These are phyloP conservation scores for Drosophila macrospina DNA, from an alignment of 2,888 invertebrate species.

Conservation along the genomic window DNA sequence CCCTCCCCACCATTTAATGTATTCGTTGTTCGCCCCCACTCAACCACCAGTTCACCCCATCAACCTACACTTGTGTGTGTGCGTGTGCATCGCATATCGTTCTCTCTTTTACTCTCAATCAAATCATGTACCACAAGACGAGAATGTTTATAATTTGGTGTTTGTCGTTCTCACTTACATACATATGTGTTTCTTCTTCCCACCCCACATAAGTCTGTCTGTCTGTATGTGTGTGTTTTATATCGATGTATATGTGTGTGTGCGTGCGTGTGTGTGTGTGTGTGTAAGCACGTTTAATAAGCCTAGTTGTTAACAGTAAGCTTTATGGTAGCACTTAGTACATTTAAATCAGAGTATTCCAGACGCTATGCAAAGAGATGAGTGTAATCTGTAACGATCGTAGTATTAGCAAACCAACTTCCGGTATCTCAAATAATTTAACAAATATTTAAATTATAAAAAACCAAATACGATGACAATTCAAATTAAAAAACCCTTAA, in stretches of 20 bases:
- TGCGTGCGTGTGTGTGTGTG: constrained; percentile 22
- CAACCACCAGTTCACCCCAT: constrained; percentile 9
- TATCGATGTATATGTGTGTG: not conserved
- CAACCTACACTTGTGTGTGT: constrained; percentile 34
- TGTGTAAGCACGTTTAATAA: constrained; percentile 46
- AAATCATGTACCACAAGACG: constrained; percentile 16
- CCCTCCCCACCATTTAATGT: constrained; percentile 24
- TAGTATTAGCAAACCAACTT: no score
- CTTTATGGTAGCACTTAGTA: constrained; percentile 47
- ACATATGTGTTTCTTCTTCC: constrained; percentile 5
- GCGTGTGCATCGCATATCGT: constrained; percentile 19
- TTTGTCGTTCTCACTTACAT: constrained; percentile 44
- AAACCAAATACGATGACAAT: no score
- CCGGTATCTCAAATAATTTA: no score
- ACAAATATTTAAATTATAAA: no score
- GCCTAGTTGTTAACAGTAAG: constrained; percentile 53
- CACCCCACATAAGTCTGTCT: constrained; percentile 9
- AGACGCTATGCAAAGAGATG: constrained; percentile 32
- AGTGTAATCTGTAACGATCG: no score
- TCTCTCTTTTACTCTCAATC: constrained; percentile 9
- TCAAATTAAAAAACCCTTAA: no score
- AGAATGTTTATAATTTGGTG: constrained; percentile 43
- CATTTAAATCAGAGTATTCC: not conserved
- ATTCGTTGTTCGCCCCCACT: constrained; percentile 27
- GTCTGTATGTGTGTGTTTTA: constrained; percentile 8